Evolutionary conservation across 2,888 invertebrate genomes (phyloP).

Genomic region (Glaucopsyche alexis): DNA sequence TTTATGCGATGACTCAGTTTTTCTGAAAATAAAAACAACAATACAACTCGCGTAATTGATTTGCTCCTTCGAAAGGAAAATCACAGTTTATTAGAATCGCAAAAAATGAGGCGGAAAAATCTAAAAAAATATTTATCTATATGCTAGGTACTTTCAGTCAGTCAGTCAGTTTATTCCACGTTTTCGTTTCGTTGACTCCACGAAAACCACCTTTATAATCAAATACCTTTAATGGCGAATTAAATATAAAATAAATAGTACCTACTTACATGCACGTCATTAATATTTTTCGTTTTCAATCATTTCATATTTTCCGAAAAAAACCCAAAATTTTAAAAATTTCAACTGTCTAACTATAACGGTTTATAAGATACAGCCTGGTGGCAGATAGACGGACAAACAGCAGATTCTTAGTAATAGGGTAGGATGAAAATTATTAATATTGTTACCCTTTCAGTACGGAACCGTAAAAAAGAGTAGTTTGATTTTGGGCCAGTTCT

Average conservation of each 20-base stretch:
- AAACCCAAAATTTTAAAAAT: too few species aligned
- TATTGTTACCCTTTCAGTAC: background rate
- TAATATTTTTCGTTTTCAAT: too few species aligned
- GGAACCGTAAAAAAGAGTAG: background rate
- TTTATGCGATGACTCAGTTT: slow-evolving; percentile 34
- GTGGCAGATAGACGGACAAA: too few species aligned
- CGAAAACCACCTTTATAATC: background rate
- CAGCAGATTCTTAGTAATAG: too few species aligned
- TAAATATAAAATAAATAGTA: too few species aligned
- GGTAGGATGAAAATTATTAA: too few species aligned
- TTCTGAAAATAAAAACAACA: slow-evolving; percentile 10
- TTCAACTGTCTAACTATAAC: too few species aligned
- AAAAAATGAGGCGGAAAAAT: background rate
- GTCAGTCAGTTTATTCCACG: background rate
- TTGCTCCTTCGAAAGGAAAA: slow-evolving; percentile 24
- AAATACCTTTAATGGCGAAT: too few species aligned
- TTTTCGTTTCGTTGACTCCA: too few species aligned
- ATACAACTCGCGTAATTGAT: slow-evolving; percentile 25
- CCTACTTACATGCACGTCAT: too few species aligned
- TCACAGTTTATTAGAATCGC: background rate
- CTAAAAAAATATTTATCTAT: background rate
- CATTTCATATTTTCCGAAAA: background rate
- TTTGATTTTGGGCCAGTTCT: too few species aligned
- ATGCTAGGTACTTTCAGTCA: background rate
- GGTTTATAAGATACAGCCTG: too few species aligned